These are phyloP conservation scores for Lepidiolamprologus cunningtoni DNA, from an alignment of 2,113 vertebrate species.

Conservation along the genomic window DNA sequence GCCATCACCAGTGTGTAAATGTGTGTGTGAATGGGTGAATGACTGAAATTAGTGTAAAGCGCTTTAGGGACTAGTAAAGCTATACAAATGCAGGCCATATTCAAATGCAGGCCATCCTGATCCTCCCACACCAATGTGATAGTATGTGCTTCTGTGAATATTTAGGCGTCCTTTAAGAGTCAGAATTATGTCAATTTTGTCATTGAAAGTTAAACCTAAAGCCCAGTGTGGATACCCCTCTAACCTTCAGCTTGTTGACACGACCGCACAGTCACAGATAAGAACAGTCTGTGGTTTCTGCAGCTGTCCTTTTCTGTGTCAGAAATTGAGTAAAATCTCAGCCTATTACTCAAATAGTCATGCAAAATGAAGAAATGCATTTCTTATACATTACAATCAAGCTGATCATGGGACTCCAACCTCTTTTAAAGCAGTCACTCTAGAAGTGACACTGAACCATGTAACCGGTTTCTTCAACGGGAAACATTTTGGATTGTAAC, in stretches of 20 bases:
- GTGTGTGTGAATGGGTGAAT: not conserved
- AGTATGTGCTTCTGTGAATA: not conserved
- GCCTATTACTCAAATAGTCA: not conserved
- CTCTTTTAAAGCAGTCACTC: not conserved
- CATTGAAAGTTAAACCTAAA: not conserved
- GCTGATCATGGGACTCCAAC: not conserved
- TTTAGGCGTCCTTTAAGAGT: not conserved
- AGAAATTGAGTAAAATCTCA: not conserved
- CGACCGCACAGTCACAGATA: not conserved
- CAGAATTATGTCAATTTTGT: not conserved
- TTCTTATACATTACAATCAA: not conserved
- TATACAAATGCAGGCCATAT: not conserved
- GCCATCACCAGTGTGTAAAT: accelerated
- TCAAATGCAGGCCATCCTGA: not conserved
- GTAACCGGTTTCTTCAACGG: accelerated
- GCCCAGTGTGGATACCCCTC: not conserved
- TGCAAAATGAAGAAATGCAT: not conserved
- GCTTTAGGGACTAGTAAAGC: not conserved
- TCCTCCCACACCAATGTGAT: accelerated
- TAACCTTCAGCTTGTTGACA: not conserved
- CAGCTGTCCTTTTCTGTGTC: not conserved
- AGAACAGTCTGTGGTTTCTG: not conserved
- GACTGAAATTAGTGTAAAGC: not conserved
- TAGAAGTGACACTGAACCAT: not conserved
- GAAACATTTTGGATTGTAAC: not conserved